Conservation (phyloP, 1,140 invertebrate genomes). For the Spodoptera frugiperda region DNA sequence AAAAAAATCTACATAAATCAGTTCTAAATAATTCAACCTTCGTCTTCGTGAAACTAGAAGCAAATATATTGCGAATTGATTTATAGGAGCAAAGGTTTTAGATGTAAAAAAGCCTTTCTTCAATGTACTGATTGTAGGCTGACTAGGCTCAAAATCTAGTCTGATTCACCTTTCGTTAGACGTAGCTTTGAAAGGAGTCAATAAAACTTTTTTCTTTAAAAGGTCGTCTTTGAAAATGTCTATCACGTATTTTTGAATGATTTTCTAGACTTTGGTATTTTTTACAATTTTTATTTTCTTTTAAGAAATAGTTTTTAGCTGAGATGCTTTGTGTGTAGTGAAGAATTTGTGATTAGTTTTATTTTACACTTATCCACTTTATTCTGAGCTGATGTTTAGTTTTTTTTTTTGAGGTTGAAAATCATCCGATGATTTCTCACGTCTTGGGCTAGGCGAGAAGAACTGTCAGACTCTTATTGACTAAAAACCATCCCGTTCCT, state of each 20-base stretch:
- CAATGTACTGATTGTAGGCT: neutral
- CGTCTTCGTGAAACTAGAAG: neutral
- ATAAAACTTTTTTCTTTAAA: neutral
- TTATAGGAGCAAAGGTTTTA: neutral
- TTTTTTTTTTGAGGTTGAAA: too few relatives aligned
- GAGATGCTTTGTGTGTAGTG: too few relatives aligned
- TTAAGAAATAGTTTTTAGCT: too few relatives aligned
- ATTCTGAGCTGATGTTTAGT: too few relatives aligned
- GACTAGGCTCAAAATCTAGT: constrained; percentile 1
- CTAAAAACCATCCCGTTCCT: too few relatives aligned
- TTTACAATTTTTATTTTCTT: neutral
- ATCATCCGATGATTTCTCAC: too few relatives aligned
- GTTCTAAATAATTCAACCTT: neutral
- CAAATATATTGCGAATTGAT: constrained; percentile 3
- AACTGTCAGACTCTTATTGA: too few relatives aligned
- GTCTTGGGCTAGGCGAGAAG: too few relatives aligned
- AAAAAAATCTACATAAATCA: neutral
- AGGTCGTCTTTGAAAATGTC: neutral
- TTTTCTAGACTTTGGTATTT: neutral
- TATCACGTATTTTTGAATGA: constrained; percentile 3
- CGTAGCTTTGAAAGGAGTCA: constrained; percentile 6
- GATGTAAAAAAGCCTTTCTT: neutral
- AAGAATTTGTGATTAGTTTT: too few relatives aligned
- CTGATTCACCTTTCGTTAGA: constrained; percentile 8
- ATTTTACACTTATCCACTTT: too few relatives aligned